Percentiles rank a stretch among this genome's conserved stretches.
These are phyloP conservation scores for Rhabdomys dilectus DNA, from an alignment of 2,113 vertebrate species.

Conservation along the genomic window DNA sequence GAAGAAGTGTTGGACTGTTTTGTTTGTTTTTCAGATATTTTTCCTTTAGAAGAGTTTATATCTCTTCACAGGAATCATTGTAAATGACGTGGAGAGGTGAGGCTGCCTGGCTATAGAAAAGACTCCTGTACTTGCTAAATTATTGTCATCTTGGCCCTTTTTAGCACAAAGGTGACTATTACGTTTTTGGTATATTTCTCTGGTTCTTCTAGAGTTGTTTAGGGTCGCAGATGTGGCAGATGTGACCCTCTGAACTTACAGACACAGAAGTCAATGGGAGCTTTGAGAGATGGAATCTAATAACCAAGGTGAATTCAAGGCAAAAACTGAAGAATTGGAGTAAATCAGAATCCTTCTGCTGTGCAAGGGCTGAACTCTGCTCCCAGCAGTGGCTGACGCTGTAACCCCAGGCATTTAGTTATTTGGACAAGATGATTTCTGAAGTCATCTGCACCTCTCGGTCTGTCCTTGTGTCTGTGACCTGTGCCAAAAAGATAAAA, in stretches of 20 bases:
- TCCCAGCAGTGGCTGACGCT: not conserved
- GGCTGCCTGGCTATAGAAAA: not conserved
- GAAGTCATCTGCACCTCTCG: not conserved
- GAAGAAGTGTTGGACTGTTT: not conserved
- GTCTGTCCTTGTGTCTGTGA: not conserved
- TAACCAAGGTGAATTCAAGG: not conserved
- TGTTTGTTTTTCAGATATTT: not conserved
- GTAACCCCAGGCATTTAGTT: not conserved
- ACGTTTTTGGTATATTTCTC: not conserved
- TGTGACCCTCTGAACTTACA: not conserved
- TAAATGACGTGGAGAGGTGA: not conserved
- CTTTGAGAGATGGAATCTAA: slow-evolving; percentile 8
- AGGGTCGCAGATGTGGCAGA: not conserved
- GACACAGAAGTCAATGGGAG: not conserved
- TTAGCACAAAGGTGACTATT: not conserved
- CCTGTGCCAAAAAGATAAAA: not conserved
- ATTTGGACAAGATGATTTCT: slow-evolving; percentile 22
- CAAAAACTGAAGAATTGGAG: not conserved
- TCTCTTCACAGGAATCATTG: not conserved
- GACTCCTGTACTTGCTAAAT: not conserved
- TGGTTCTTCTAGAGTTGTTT: not conserved
- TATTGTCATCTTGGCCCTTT: not conserved
- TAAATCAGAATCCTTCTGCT: not conserved
- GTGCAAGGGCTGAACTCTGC: not conserved
- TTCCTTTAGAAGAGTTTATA: slow-evolving; percentile 1